phyloP scores from a whole-genome alignment of 2,113 vertebrate genomes.

The Irena cyanogastra region DNA sequence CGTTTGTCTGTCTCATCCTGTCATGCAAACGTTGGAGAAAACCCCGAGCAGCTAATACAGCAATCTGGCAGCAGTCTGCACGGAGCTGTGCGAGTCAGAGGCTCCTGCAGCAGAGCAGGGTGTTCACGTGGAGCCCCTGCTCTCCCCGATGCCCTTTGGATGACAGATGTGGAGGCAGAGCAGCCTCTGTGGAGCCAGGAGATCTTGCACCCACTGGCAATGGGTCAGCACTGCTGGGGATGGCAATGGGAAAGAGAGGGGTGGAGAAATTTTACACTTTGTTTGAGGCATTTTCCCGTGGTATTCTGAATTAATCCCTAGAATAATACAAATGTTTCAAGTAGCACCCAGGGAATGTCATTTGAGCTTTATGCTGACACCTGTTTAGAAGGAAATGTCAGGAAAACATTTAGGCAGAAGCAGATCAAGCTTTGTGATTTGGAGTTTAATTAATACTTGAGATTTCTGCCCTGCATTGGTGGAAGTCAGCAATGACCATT shows the following conservation, averaged over 20 bases:
- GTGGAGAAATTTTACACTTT: neutral
- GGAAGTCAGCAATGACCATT: neutral
- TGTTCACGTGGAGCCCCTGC: neutral
- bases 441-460: neutral
- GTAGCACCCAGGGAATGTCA: neutral
- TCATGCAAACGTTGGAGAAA: neutral
- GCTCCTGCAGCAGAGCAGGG: neutral
- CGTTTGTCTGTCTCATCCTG: slow-evolving; percentile 34
- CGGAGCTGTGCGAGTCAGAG: neutral
- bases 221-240: neutral
- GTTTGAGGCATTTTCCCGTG: neutral
- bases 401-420: neutral
- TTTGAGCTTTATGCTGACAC: neutral
- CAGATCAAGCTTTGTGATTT: neutral
- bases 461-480: neutral
- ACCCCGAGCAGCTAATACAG: neutral
- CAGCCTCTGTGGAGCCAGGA: neutral
- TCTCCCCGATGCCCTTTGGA: neutral
- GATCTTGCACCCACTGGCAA: neutral
- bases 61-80: slow-evolving; percentile 6
- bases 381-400: neutral
- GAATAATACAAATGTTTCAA: neutral
- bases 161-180: neutral
- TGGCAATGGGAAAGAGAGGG: neutral
- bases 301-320: neutral